A percentile compares a stretch with the other conserved stretches of the same genome.
Conservation (phyloP, 1,140 invertebrate genomes). For the Drosophila mauritiana region DNA sequence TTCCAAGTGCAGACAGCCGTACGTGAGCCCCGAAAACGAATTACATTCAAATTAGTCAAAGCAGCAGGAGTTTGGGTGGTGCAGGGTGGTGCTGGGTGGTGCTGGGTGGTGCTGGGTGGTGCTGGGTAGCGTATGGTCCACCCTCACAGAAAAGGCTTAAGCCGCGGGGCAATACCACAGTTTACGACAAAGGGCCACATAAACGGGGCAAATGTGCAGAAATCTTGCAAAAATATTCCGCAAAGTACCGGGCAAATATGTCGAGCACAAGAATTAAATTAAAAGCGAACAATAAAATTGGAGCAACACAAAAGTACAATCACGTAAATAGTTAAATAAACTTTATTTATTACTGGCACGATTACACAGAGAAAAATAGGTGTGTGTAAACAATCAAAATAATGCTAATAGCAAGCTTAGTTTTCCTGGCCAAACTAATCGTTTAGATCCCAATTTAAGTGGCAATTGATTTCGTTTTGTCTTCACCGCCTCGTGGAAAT, state of each 20-base stretch:
- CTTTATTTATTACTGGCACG: no score
- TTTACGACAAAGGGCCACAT: slow-evolving; percentile 56
- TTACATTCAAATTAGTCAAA: slow-evolving; percentile 75
- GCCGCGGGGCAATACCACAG: slow-evolving; percentile 13
- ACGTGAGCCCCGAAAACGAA: slow-evolving; percentile 55
- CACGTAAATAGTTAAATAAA: background rate
- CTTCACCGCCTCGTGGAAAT: background rate
- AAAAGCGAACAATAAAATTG: slow-evolving; percentile 6
- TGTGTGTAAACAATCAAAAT: no score
- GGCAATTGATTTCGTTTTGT: background rate
- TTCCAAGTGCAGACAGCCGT: slow-evolving; percentile 51
- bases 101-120: background rate
- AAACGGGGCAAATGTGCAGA: slow-evolving; percentile 42
- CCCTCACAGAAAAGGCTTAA: slow-evolving; percentile 18
- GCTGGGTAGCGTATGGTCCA: background rate
- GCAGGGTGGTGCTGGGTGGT: background rate
- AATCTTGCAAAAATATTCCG: slow-evolving; percentile 35
- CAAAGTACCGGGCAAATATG: slow-evolving; percentile 14
- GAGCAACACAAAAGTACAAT: background rate
- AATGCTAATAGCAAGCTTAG: no score
- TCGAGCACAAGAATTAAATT: slow-evolving; percentile 36
- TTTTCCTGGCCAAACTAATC: no score
- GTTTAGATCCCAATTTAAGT: no score
- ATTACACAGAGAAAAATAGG: no score
- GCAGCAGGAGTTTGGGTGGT: slow-evolving; percentile 2